Conservation (phyloP, 2,888 invertebrate genomes). For the Rhorus exstirpatorius region DNA sequence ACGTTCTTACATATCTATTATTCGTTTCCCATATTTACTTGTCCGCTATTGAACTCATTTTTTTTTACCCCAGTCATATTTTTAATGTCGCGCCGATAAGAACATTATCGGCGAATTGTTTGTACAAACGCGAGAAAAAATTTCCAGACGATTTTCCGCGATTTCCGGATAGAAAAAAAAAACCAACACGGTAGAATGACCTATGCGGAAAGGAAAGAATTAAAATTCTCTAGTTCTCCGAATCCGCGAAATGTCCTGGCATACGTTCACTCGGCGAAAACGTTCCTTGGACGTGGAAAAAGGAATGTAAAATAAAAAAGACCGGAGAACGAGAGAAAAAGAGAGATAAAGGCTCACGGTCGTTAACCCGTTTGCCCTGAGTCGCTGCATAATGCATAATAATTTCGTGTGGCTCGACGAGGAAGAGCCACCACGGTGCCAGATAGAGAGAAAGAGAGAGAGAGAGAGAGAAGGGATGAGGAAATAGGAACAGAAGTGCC, state of each 20-base stretch:
- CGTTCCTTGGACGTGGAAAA: slow-evolving; percentile 37
- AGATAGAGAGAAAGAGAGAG: slow-evolving; percentile 31
- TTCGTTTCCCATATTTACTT: not conserved
- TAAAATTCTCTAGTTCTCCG: slow-evolving; percentile 50
- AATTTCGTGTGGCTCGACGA: slow-evolving; percentile 65
- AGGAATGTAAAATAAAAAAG: slow-evolving; percentile 14
- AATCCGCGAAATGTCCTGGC: slow-evolving; percentile 52
- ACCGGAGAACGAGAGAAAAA: slow-evolving; percentile 30
- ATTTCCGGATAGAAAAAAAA: slow-evolving; percentile 11
- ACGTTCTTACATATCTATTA: not conserved
- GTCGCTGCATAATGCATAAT: slow-evolving; percentile 71
- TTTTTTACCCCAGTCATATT: not conserved
- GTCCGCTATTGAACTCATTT: not conserved
- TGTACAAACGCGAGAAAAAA: not conserved
- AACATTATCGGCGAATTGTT: slow-evolving; percentile 17
- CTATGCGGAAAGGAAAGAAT: slow-evolving; percentile 7
- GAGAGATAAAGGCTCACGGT: slow-evolving; percentile 63
- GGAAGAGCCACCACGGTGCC: slow-evolving; percentile 42
- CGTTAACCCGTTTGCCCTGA: slow-evolving; percentile 69
- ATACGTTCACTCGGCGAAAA: slow-evolving; percentile 50
- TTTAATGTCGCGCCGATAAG: not conserved
- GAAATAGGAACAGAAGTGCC: slow-evolving; percentile 53
- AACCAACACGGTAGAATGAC: not conserved
- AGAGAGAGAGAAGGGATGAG: slow-evolving; percentile 1
- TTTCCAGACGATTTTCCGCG: not conserved